Percentiles rank a stretch among this genome's conserved stretches.
These are phyloP conservation scores for Pseudochirops corinnae DNA, from an alignment of 2,797 vertebrate species.

Conservation along the genomic window DNA sequence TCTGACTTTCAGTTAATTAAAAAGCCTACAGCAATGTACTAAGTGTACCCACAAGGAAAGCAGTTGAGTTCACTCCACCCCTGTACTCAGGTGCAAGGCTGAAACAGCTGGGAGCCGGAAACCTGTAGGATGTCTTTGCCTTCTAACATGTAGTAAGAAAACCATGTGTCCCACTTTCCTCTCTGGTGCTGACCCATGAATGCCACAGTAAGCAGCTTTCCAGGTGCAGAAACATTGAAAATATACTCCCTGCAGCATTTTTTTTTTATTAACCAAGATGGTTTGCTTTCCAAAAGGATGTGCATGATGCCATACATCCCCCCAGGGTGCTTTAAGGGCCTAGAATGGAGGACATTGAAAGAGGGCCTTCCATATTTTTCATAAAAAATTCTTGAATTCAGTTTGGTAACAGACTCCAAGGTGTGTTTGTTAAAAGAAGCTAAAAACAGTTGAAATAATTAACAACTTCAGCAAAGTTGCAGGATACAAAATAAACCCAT, in stretches of 20 bases:
- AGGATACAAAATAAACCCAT: background rate
- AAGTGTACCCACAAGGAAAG: conserved; percentile 58
- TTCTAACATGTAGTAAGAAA: conserved; percentile 54
- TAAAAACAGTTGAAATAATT: background rate
- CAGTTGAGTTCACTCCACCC: conserved; percentile 43
- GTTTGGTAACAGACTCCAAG: conserved; percentile 16
- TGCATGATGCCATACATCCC: background rate
- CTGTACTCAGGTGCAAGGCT: conserved; percentile 42
- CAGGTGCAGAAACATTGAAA: conserved; percentile 18
- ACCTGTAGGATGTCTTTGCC: conserved; percentile 41
- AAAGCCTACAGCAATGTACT: conserved; percentile 51
- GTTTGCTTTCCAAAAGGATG: conserved; percentile 18
- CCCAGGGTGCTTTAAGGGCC: conserved; percentile 1
- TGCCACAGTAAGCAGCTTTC: conserved; percentile 43
- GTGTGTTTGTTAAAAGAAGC: background rate
- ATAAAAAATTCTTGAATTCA: background rate
- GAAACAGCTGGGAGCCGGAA: conserved; percentile 46
- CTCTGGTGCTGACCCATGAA: background rate
- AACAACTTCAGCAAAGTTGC: no score
- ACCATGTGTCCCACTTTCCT: conserved; percentile 22
- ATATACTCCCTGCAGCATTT: conserved; percentile 35
- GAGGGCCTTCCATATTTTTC: conserved; percentile 22
- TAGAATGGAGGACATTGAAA: background rate
- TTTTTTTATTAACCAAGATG: conserved; percentile 39
- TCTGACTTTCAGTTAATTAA: conserved; percentile 63